Evolutionary conservation across 2,113 vertebrate species (phyloP).

Genomic region (Seriola dumerili): DNA sequence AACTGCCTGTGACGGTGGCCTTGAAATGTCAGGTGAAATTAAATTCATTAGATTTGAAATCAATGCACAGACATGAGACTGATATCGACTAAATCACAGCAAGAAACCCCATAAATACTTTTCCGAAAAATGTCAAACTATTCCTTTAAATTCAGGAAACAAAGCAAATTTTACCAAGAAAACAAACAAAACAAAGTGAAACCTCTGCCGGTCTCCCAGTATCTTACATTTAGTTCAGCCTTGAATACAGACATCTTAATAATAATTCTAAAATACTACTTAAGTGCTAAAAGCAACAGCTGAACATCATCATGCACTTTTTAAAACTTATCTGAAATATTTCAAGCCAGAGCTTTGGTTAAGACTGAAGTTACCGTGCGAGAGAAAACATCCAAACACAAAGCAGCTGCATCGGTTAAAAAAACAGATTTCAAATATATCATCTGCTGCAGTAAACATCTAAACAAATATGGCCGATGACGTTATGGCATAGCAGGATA

Average conservation of each 20-base stretch:
- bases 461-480: slow-evolving; percentile 28
- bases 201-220: background rate
- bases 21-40: too few species aligned
- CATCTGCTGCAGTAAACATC: slow-evolving; percentile 5
- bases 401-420: background rate
- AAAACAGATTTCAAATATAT: background rate
- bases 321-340: background rate
- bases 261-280: background rate
- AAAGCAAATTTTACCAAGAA: slow-evolving; percentile 7
- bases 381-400: background rate
- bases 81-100: background rate
- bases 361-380: background rate
- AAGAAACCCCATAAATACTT: background rate
- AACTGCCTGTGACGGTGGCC: too few species aligned
- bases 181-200: background rate
- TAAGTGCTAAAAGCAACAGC: background rate
- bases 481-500: slow-evolving; percentile 27
- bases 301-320: slow-evolving; percentile 24
- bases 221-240: too few species aligned
- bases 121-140: background rate
- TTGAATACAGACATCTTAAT: background rate
- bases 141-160: background rate
- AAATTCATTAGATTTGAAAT: too few species aligned
- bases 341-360: slow-evolving; percentile 19
- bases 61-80: too few species aligned